Conservation (phyloP, 2,113 vertebrate genomes). For the Leptocoma aspasia region DNA sequence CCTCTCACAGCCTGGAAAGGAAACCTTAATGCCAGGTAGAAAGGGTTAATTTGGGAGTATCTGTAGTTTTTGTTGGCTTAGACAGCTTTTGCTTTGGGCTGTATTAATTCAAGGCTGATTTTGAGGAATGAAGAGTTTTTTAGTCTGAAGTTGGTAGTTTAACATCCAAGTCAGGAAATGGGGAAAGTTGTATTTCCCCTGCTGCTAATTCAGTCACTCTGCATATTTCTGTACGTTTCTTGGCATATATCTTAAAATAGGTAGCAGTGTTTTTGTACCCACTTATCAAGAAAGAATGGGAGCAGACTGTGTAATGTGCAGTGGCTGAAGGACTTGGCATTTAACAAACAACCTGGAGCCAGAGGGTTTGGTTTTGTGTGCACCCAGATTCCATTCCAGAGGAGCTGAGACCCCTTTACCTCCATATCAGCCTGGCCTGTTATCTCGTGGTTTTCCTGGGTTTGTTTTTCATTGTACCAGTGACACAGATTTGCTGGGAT, state of each 20-base stretch:
- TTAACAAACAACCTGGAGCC: neutral
- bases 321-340: neutral
- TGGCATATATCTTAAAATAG: neutral
- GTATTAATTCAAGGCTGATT: neutral
- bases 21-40: neutral
- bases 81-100: neutral
- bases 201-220: neutral
- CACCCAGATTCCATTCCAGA: neutral
- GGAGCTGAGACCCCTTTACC: neutral
- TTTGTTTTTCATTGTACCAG: neutral
- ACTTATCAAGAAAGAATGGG: neutral
- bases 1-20: neutral
- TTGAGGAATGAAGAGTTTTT: neutral
- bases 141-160: neutral
- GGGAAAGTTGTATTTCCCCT: neutral
- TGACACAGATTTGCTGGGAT: neutral
- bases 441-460: neutral
- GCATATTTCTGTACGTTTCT: neutral
- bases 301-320: neutral
- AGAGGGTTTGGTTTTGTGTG: neutral
- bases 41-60: neutral
- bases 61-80: fast-evolving
- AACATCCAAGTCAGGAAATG: neutral
- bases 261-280: neutral
- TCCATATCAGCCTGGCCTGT: fast-evolving